Evolutionary conservation across 2,888 invertebrate species (phyloP).

Genomic region (Holacanthella duospinosa): DNA sequence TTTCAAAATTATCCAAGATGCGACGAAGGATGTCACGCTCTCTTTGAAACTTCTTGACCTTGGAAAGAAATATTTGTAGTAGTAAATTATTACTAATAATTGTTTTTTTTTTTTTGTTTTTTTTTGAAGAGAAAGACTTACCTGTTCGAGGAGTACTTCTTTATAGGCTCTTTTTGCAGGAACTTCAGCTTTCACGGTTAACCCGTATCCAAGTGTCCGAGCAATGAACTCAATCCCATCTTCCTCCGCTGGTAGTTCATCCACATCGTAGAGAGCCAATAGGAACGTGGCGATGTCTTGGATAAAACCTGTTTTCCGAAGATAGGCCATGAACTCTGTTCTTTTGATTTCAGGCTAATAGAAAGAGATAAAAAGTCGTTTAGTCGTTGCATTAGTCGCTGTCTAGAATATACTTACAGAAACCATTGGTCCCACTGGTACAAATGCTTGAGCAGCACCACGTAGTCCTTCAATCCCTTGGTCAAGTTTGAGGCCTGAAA

Average conservation of each 20-base stretch:
- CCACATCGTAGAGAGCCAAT: neutral
- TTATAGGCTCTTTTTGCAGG: neutral
- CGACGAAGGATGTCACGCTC: neutral
- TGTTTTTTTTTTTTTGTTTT: neutral
- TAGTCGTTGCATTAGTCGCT: neutral
- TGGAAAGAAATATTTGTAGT: too few species aligned
- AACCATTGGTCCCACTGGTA: neutral
- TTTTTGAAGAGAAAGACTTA: neutral
- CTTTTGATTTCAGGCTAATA: neutral
- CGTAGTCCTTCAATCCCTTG: neutral
- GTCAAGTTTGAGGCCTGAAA: neutral
- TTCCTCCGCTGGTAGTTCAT: neutral
- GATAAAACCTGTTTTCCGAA: neutral
- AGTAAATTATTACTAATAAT: neutral
- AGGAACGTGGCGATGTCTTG: neutral
- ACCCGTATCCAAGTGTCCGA: slow-evolving; percentile 1
- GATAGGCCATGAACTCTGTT: neutral
- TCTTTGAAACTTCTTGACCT: neutral
- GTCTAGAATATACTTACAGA: neutral
- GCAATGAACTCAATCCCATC: neutral
- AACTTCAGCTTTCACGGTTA: neutral
- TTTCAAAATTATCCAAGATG: neutral
- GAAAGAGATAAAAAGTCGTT: neutral
- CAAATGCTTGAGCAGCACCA: neutral
- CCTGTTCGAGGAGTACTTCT: neutral